Conservation (phyloP, 2,888 invertebrate species). For the Polydesmus complanatus region DNA sequence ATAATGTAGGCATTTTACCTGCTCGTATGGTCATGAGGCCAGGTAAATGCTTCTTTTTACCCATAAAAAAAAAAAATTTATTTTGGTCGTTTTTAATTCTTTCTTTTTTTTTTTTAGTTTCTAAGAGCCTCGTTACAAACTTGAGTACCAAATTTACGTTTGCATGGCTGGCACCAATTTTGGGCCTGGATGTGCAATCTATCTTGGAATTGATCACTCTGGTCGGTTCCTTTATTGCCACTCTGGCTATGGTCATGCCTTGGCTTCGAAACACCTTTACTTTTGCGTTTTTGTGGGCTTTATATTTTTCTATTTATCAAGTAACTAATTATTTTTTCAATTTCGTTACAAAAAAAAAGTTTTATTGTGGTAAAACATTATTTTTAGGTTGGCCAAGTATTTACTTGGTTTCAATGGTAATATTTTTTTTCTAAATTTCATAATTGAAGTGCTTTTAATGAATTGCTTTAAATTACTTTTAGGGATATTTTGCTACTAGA, state of each 20-base stretch:
- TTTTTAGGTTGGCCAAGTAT: conserved; percentile 50
- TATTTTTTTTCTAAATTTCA: conserved; percentile 21
- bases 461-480: conserved; percentile 17
- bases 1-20: conserved; percentile 58
- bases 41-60: conserved; percentile 4
- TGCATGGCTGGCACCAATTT: conserved; percentile 48
- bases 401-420: conserved; percentile 60
- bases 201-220: conserved; percentile 53
- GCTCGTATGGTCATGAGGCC: conserved; percentile 31
- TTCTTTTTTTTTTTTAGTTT: not conserved
- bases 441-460: not conserved
- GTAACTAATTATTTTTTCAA: conserved; percentile 1
- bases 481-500: conserved; percentile 62
- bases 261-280: conserved; percentile 45
- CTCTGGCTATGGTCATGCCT: conserved; percentile 47
- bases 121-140: conserved; percentile 41
- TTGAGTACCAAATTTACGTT: conserved; percentile 49
- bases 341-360: not conserved
- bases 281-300: conserved; percentile 50
- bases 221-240: conserved; percentile 49
- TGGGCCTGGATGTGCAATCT: conserved; percentile 49
- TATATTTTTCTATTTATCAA: conserved; percentile 60
- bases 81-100: conserved; percentile 28
- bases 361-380: conserved; percentile 12
- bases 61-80: not conserved